A percentile compares a stretch with the other conserved stretches of the same genome.
Evolutionary conservation across 2,797 vertebrate species (phyloP).

Genomic region (Telmatherina bonti): DNA sequence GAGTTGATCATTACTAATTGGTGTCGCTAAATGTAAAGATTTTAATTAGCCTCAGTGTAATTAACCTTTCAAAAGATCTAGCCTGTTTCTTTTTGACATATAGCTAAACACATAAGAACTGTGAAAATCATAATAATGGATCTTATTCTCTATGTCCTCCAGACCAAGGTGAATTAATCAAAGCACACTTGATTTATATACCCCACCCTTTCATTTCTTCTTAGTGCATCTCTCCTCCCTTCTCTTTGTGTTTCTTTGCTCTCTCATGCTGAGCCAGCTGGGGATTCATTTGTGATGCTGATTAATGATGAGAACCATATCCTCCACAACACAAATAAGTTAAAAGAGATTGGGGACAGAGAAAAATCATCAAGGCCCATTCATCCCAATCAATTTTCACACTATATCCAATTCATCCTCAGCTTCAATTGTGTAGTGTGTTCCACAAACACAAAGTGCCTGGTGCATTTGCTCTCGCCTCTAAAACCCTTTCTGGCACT

Average conservation of each 20-base stretch:
- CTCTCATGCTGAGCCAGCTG: conserved; percentile 60
- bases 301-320: conserved; percentile 84
- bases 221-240: conserved; percentile 38
- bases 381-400: conserved; percentile 81
- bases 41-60: conserved; percentile 55
- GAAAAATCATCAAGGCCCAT: conserved; percentile 82
- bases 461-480: conserved; percentile 55
- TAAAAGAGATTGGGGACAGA: conserved; percentile 82
- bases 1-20: conserved; percentile 68
- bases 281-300: conserved; percentile 83
- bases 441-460: conserved; percentile 59
- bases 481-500: conserved; percentile 47
- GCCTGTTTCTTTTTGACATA: conserved; percentile 72
- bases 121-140: conserved; percentile 79
- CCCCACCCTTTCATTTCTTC: conserved; percentile 54
- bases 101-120: conserved; percentile 68
- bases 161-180: conserved; percentile 84
- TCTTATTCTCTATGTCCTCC: conserved; percentile 81
- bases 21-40: conserved; percentile 66
- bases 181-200: conserved; percentile 79
- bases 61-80: conserved; percentile 64
- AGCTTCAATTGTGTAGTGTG: conserved; percentile 73
- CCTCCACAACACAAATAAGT: conserved; percentile 82
- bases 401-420: conserved; percentile 70
- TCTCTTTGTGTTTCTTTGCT: conserved; percentile 39